Percentiles rank a stretch among this genome's conserved stretches.
phyloP scores from a whole-genome alignment of 2,113 vertebrate species.

The Coregonus clupeaformis region DNA sequence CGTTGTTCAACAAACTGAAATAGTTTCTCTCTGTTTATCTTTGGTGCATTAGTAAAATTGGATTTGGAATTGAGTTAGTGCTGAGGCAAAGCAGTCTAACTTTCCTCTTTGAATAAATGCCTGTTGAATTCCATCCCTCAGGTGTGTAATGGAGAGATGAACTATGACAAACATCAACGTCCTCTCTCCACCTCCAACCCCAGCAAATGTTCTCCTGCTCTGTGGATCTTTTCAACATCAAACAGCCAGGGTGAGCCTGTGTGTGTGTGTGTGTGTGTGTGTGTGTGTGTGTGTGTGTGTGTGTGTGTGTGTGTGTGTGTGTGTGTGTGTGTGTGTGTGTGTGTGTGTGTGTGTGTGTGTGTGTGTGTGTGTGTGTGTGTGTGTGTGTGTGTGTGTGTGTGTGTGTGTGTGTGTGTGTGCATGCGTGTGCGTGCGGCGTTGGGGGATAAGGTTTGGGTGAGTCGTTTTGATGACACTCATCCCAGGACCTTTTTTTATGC shows the following conservation, averaged over 20 bases:
- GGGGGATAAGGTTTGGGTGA: constrained; percentile 38
- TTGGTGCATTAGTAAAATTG: not conserved
- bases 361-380: constrained; percentile 20
- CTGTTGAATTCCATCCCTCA: constrained; percentile 20
- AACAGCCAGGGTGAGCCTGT: constrained; percentile 32
- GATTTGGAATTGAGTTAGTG: not conserved
- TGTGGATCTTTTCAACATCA: constrained; percentile 61
- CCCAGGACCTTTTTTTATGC: constrained; percentile 65
- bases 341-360: not conserved
- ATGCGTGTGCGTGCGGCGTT: not conserved
- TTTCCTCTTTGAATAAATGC: constrained; percentile 41
- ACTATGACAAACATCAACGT: constrained; percentile 49
- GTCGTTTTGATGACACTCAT: constrained; percentile 60
- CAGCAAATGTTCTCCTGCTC: constrained; percentile 41
- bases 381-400: constrained; percentile 18
- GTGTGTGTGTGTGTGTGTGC: constrained; percentile 1
- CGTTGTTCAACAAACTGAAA: not conserved
- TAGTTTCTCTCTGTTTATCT: too few species aligned
- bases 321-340: not conserved
- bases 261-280: constrained; percentile 22
- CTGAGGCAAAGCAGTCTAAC: constrained; percentile 21
- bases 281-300: not conserved
- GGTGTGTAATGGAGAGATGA: constrained; percentile 42
- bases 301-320: not conserved
- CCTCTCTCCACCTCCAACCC: constrained; percentile 47